Evolutionary conservation across 2,888 invertebrate species (phyloP), one percentile per base, ranked within the genome.

Genomic region (Zonitis immaculata): DNA sequence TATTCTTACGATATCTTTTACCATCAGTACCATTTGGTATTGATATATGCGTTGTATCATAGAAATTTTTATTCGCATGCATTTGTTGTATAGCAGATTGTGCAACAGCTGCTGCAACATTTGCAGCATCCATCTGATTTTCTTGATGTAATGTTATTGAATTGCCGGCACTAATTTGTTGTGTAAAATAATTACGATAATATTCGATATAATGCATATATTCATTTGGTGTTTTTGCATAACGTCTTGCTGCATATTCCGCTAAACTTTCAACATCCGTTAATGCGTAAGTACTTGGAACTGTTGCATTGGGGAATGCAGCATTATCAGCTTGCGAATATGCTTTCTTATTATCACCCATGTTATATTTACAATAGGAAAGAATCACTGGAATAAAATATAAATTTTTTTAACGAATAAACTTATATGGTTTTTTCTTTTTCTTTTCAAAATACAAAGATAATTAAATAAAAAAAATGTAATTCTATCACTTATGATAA

Each of bases 81-180:
- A 85, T 77, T 62, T 84, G 84, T 61, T 83, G 82, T 54, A 91
- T 89, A 5, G 94, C 94, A 0, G 91, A 91, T 65, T 92, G 88
- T 0, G 95, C 93, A 0, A 94, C 91, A 1, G 93, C 93, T 0
- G 92, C 91, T 0, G 91, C 92, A 0, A 90, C 90, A 74, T 91
- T 91, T 0, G 89, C 89, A 8, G 87, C 77, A 62, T 87, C 87
- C 56, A 86, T 87, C 83, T 64, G 86, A 82, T 67, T 85, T 65
- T 54, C 83, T 76, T 74, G 75, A 49, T 74, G 75, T 8, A 73
- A 61, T 8, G 74, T 74, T 25, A 81, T 80, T 0, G 80, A 77
- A 44, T 79, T 77, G 3, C 82, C 82, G 54, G 81, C 80, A 60
- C 78, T 79, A 60, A 84, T 81, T 70, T 83, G 82, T 62, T 81